These are phyloP conservation scores for Venusia cambrica DNA, from an alignment of 2,888 invertebrate species.

Conservation along the genomic window DNA sequence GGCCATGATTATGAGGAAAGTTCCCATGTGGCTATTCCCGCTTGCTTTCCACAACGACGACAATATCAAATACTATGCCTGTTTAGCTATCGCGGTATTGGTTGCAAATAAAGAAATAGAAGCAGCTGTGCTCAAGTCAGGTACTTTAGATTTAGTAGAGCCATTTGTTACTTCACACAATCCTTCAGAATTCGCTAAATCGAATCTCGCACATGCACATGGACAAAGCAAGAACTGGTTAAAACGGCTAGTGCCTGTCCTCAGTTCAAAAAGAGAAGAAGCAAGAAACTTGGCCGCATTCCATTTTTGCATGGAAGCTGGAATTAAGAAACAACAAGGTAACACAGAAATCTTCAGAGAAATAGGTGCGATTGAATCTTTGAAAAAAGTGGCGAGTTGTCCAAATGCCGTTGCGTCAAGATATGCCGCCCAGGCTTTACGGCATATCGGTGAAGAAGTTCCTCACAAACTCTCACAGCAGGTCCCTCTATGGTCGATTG, in stretches of 20 bases:
- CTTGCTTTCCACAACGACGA: conserved; percentile 98
- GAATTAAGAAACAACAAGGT: conserved; percentile 96
- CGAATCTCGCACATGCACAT: conserved; percentile 95
- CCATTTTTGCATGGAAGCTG: conserved; percentile 99
- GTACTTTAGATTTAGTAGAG: conserved; percentile 97
- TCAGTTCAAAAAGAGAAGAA: conserved; percentile 97
- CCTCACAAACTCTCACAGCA: conserved; percentile 99
- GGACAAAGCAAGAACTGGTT: conserved; percentile 98
- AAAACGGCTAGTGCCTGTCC: conserved; percentile 93
- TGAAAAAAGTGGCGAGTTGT: conserved; percentile 98
- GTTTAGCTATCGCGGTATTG: conserved; percentile 96
- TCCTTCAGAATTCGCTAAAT: conserved; percentile 96
- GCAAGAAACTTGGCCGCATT: conserved; percentile 98
- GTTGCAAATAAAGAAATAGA: conserved; percentile 99
- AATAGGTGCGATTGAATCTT: conserved; percentile 96
- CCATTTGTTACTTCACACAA: conserved; percentile 97
- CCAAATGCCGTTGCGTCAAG: conserved; percentile 99
- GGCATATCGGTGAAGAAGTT: conserved; percentile 96
- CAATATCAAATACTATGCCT: conserved; percentile 98
- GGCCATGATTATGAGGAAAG: conserved; percentile 97
- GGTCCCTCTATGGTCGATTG: conserved; percentile 98
- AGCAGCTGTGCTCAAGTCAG: conserved; percentile 96
- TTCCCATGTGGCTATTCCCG: conserved; percentile 98
- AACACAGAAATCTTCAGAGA: conserved; percentile 95
- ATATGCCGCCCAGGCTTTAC: conserved; percentile 95